Percentiles rank a stretch among this genome's conserved stretches.
These are phyloP conservation scores for Sarcophaga peregrina DNA, from an alignment of 1,140 invertebrate species.

Conservation along the genomic window DNA sequence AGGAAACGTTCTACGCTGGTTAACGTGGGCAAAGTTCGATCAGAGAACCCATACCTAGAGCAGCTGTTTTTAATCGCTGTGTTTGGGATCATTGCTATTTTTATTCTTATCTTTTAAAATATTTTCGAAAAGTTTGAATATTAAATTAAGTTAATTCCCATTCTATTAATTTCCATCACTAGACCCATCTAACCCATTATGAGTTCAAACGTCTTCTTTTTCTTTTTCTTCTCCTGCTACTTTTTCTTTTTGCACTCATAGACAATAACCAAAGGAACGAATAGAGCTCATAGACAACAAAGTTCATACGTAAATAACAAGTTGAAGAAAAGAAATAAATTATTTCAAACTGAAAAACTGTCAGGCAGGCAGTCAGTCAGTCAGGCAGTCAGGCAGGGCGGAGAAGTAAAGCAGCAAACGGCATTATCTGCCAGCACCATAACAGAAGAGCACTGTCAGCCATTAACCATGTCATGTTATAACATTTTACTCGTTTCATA, in stretches of 20 bases:
- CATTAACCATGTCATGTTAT: conserved; percentile 41
- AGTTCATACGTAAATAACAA: conserved; percentile 8
- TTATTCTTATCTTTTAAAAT: no score
- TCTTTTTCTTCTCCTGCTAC: no score
- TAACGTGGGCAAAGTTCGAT: no score
- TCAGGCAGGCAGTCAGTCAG: background rate
- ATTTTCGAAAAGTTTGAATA: no score
- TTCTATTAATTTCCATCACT: background rate
- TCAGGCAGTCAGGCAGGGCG: background rate
- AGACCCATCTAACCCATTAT: background rate
- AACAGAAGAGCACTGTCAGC: conserved; percentile 40
- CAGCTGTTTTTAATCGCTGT: no score
- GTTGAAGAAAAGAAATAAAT: conserved; percentile 26
- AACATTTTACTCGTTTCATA: conserved; percentile 33
- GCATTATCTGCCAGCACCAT: background rate
- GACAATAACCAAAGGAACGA: background rate
- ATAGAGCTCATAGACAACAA: background rate
- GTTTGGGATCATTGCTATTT: no score
- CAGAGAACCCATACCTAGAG: no score
- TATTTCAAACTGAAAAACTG: conserved; percentile 13
- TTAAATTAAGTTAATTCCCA: background rate
- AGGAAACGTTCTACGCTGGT: no score
- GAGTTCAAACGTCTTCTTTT: background rate
- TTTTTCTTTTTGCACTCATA: no score
- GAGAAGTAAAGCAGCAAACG: background rate